Evolutionary conservation across 2,797 vertebrate genomes (phyloP).

Genomic region (Sebastes variabilis): DNA sequence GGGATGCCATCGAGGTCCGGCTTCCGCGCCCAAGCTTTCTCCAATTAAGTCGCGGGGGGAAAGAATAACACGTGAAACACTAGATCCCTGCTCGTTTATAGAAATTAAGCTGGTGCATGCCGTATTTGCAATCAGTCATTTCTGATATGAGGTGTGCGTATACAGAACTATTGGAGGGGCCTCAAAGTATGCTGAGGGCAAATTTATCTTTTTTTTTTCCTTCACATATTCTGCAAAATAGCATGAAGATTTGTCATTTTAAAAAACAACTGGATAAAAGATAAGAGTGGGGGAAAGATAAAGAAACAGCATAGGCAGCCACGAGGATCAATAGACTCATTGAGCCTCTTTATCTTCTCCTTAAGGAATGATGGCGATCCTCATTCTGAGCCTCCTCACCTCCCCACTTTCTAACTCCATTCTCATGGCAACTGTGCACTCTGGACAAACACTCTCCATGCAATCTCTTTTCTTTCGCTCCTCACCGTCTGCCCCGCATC

Average conservation of each 20-base stretch:
- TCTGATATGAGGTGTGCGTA: conserved; percentile 27
- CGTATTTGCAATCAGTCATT: conserved; percentile 62
- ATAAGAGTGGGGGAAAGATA: background rate
- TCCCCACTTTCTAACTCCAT: conserved; percentile 60
- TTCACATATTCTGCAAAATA: background rate
- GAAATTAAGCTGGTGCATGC: conserved; percentile 42
- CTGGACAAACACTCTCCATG: conserved; percentile 62
- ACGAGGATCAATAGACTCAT: conserved; percentile 78
- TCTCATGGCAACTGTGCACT: conserved; percentile 76
- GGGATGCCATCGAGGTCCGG: conserved; percentile 58
- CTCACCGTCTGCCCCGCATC: conserved; percentile 18
- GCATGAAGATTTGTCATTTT: conserved; percentile 6
- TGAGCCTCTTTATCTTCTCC: conserved; percentile 73
- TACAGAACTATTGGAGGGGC: conserved; percentile 6
- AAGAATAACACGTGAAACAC: conserved; percentile 74
- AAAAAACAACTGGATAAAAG: conserved; percentile 17
- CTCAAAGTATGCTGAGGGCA: conserved; percentile 29
- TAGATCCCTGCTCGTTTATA: conserved; percentile 51
- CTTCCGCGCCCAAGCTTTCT: conserved; percentile 66
- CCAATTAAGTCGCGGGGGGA: conserved; percentile 67
- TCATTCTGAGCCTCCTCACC: conserved; percentile 47
- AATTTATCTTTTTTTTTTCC: background rate
- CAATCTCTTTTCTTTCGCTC: conserved; percentile 54
- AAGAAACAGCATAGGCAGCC: conserved; percentile 51
- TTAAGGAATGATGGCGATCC: conserved; percentile 72